Conservation (phyloP, 2,888 invertebrate genomes). For the Drosophila kokeensis region DNA sequence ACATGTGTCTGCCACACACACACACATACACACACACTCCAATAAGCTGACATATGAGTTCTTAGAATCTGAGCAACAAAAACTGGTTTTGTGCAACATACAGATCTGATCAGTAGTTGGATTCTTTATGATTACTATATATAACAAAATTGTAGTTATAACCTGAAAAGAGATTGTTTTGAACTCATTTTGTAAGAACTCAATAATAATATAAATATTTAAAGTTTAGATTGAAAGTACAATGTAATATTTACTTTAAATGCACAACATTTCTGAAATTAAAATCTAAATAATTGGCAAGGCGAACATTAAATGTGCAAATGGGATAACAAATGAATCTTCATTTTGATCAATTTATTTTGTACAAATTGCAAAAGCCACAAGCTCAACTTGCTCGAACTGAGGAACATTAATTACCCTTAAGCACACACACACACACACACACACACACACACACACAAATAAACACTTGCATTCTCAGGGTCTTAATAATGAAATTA, state of each 20-base stretch:
- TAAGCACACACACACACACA: constrained; percentile 1
- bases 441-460: background rate
- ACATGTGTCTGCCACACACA: no score
- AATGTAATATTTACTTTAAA: background rate
- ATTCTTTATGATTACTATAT: constrained; percentile 23
- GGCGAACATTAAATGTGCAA: background rate
- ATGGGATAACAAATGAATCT: background rate
- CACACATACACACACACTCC: background rate
- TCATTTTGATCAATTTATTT: constrained; percentile 1
- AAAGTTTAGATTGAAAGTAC: background rate
- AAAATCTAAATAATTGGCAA: background rate
- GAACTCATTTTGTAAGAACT: background rate
- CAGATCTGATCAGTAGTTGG: constrained; percentile 15
- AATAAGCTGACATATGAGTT: constrained; percentile 3
- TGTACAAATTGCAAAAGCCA: constrained; percentile 15
- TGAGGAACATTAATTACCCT: constrained; percentile 20
- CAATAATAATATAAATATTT: background rate
- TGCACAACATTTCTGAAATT: background rate
- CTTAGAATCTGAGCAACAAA: constrained; percentile 28
- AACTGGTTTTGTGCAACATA: constrained; percentile 14
- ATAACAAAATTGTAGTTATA: background rate
- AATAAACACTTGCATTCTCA: constrained; percentile 16
- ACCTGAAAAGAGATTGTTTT: background rate
- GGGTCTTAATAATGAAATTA: constrained; percentile 42
- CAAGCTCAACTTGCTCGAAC: background rate